Evolutionary conservation across 2,888 invertebrate genomes (phyloP).

Genomic region (Pollenia labialis): DNA sequence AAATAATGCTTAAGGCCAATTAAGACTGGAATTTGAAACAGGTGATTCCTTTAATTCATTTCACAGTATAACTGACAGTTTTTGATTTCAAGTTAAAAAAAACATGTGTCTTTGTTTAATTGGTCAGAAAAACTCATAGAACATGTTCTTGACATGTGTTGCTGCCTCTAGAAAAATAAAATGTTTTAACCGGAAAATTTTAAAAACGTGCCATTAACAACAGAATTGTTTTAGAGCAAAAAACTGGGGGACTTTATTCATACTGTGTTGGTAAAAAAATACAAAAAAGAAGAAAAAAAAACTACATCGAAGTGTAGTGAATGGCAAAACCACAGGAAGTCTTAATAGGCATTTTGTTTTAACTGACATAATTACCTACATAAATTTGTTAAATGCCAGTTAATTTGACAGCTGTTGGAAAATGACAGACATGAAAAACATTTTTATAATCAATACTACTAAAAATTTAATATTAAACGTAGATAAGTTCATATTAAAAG

Average conservation of each 20-base stretch:
- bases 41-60: too few relatives aligned
- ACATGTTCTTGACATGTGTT: too few relatives aligned
- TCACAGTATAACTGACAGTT: not conserved
- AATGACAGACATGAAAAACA: not conserved
- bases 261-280: not conserved
- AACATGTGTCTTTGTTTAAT: not conserved
- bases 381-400: conserved; percentile 19
- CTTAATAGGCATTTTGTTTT: conserved; percentile 9
- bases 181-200: too few relatives aligned
- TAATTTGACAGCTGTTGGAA: conserved; percentile 36
- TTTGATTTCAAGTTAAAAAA: not conserved
- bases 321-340: not conserved
- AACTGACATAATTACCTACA: not conserved
- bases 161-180: too few relatives aligned
- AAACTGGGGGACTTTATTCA: not conserved
- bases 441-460: not conserved
- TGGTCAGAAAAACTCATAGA: not conserved
- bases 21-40: too few relatives aligned
- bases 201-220: conserved; percentile 4
- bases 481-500: not conserved
- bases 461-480: too few relatives aligned
- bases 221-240: not conserved
- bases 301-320: not conserved
- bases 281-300: not conserved
- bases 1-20: too few relatives aligned